Percentiles rank a stretch among this genome's conserved stretches.
phyloP scores from a whole-genome alignment of 2,888 invertebrate genomes.

The Cryptophagus acutangulus region DNA sequence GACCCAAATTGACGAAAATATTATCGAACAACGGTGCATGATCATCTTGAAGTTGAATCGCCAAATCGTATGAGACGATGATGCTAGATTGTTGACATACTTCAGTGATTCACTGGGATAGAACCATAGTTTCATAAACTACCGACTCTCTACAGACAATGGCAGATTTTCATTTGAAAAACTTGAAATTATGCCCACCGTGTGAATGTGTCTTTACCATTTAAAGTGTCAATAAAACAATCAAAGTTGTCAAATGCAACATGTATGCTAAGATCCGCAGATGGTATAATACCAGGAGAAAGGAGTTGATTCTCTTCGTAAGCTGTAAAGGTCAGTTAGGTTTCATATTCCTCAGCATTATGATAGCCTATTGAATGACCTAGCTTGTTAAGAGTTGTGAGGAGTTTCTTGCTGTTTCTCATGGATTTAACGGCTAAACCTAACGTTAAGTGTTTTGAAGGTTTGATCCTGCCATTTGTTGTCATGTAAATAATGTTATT shows the following conservation, averaged over 20 bases:
- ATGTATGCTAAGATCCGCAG: constrained; percentile 22
- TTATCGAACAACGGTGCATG: constrained; percentile 30
- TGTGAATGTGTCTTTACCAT: constrained; percentile 24
- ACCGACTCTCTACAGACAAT: constrained; percentile 11
- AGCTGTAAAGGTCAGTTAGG: constrained; percentile 19
- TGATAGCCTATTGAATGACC: constrained; percentile 31
- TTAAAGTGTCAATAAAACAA: constrained; percentile 28
- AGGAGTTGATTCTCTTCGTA: constrained; percentile 20
- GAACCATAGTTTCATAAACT: neutral
- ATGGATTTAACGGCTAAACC: constrained; percentile 29
- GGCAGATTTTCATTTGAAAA: neutral
- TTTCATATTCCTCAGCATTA: constrained; percentile 34
- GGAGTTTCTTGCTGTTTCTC: constrained; percentile 25
- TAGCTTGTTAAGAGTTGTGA: constrained; percentile 29
- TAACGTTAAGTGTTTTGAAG: too few species aligned
- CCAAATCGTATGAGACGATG: constrained; percentile 36
- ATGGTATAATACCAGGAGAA: constrained; percentile 24
- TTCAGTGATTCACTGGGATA: constrained; percentile 16
- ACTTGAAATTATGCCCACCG: neutral
- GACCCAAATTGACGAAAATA: constrained; percentile 33
- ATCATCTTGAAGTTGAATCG: constrained; percentile 30
- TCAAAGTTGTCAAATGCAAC: too few species aligned
- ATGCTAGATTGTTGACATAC: constrained; percentile 30
- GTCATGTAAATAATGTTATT: too few species aligned
- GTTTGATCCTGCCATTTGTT: too few species aligned